These are phyloP conservation scores for Onychomys torridus DNA, from an alignment of 2,797 vertebrate species.

Conservation along the genomic window DNA sequence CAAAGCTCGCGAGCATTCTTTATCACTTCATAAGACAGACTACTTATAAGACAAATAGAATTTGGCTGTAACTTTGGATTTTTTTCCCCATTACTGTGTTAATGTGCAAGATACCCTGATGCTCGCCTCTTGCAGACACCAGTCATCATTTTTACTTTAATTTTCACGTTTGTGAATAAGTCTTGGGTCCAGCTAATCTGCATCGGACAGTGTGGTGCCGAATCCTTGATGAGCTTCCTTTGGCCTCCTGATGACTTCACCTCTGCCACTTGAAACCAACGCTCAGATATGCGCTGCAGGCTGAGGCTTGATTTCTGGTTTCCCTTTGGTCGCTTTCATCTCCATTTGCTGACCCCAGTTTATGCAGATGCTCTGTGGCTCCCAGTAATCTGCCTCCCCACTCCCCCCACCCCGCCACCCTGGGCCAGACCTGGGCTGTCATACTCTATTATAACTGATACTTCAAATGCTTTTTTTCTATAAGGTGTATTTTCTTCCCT, in stretches of 20 bases:
- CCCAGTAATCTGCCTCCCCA: constrained; percentile 34
- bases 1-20: not conserved
- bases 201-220: not conserved
- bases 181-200: not conserved
- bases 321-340: constrained; percentile 64
- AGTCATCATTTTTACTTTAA: constrained; percentile 35
- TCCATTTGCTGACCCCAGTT: constrained; percentile 62
- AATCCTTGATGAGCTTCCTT: constrained; percentile 47
- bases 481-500: constrained; percentile 59
- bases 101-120: not conserved
- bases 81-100: not conserved
- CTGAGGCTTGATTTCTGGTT: constrained; percentile 67
- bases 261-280: constrained; percentile 60
- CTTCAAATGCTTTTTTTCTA: constrained; percentile 60
- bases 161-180: constrained; percentile 5
- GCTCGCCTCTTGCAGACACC: not conserved
- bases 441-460: constrained; percentile 51
- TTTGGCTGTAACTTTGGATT: not conserved
- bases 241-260: not conserved
- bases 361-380: constrained; percentile 45
- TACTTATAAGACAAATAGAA: not conserved
- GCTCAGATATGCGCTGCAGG: constrained; percentile 10
- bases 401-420: accelerated
- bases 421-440: constrained; percentile 67
- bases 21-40: not conserved